Percentiles rank a stretch among this genome's conserved stretches.
Conservation (phyloP, 2,113 vertebrate genomes). For the Tapirus terrestris region DNA sequence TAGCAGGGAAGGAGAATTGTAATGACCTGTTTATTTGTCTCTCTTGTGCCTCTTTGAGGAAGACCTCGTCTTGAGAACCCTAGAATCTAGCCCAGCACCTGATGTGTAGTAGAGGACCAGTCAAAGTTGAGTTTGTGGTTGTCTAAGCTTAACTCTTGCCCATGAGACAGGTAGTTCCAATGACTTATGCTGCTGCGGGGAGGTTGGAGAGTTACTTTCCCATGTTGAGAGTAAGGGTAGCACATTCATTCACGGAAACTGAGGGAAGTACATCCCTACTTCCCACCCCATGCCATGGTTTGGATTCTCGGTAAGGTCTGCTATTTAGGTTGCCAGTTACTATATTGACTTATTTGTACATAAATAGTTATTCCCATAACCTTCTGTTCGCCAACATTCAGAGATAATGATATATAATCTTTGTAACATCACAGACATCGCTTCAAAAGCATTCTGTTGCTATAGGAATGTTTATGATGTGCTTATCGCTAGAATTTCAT, state of each 20-base stretch:
- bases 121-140: not conserved
- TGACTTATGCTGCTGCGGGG: not conserved
- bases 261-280: not conserved
- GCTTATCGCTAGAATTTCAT: constrained; percentile 64
- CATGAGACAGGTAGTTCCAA: not conserved
- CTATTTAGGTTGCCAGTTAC: constrained; percentile 3
- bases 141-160: not conserved
- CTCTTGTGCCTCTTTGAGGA: not conserved
- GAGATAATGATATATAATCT: constrained; percentile 67
- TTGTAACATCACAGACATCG: constrained; percentile 39
- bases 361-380: constrained; percentile 58
- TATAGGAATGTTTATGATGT: constrained; percentile 62
- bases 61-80: not conserved
- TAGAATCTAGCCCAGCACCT: not conserved
- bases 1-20: not conserved
- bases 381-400: constrained; percentile 41
- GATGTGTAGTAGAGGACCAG: not conserved
- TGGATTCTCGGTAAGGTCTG: not conserved
- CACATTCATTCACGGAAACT: not conserved
- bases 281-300: not conserved
- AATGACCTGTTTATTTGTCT: not conserved
- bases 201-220: not conserved
- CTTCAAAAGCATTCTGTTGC: constrained; percentile 68
- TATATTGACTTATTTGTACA: constrained; percentile 44
- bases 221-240: not conserved